Conservation (phyloP, 2,888 invertebrate genomes). For the Adelphocoris suturalis region DNA sequence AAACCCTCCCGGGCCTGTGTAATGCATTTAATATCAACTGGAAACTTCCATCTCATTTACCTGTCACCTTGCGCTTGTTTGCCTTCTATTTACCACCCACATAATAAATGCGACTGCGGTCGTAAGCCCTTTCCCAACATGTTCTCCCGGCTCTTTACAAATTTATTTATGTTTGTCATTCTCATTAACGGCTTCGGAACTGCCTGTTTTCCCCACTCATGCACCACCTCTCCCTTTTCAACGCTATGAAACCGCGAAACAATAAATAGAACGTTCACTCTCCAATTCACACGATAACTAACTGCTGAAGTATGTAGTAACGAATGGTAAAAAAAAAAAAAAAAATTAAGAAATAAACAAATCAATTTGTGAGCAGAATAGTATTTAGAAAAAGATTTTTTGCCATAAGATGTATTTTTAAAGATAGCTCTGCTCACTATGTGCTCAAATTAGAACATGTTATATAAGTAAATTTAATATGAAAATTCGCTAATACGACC, state of each 20-base stretch:
- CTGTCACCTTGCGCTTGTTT: slow-evolving; percentile 47
- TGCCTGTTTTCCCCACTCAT: neutral
- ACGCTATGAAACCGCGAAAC: neutral
- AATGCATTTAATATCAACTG: slow-evolving; percentile 60
- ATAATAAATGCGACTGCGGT: slow-evolving; percentile 17
- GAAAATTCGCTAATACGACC: no score
- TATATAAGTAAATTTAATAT: no score
- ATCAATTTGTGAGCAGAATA: no score
- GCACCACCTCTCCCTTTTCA: neutral
- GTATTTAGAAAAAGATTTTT: no score
- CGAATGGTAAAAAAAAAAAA: no score
- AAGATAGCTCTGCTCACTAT: no score
- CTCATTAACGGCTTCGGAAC: slow-evolving; percentile 11
- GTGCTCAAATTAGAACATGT: no score
- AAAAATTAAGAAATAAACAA: no score
- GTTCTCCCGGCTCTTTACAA: slow-evolving; percentile 26
- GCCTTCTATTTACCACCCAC: slow-evolving; percentile 41
- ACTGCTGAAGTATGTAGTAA: no score
- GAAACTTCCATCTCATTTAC: slow-evolving; percentile 54
- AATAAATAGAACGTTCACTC: no score
- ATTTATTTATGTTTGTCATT: slow-evolving; percentile 30
- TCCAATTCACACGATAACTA: no score
- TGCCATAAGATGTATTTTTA: no score
- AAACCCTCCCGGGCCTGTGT: slow-evolving; percentile 1
- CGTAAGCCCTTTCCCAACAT: slow-evolving; percentile 10